Evolutionary conservation across 2,888 invertebrate species (phyloP).

Genomic region (Erebia aethiops): DNA sequence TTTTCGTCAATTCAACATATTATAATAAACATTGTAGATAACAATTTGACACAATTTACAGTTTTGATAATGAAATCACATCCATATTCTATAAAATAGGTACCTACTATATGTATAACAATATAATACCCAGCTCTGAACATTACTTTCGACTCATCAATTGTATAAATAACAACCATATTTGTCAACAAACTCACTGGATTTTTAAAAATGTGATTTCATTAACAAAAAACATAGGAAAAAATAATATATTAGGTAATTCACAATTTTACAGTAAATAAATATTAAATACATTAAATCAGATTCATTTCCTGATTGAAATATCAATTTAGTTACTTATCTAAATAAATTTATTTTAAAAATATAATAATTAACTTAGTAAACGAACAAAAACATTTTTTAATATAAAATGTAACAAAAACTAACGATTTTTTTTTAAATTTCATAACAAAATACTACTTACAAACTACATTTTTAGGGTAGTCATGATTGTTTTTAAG

Average conservation of each 20-base stretch:
- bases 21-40: constrained; percentile 32
- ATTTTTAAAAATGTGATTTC: constrained; percentile 19
- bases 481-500: constrained; percentile 42
- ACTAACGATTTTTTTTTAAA: constrained; percentile 20
- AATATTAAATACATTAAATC: constrained; percentile 28
- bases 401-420: constrained; percentile 23
- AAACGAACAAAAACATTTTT: constrained; percentile 10
- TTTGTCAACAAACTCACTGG: constrained; percentile 8
- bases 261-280: constrained; percentile 15
- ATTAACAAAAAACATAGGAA: constrained; percentile 12
- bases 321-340: constrained; percentile 16
- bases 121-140: not conserved
- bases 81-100: not conserved
- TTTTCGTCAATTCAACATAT: constrained; percentile 26
- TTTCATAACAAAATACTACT: constrained; percentile 33
- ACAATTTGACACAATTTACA: constrained; percentile 28
- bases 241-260: constrained; percentile 20
- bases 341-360: not conserved
- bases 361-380: not conserved
- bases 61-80: constrained; percentile 14
- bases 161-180: not conserved
- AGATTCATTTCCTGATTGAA: constrained; percentile 31
- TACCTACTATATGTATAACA: not conserved
- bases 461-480: constrained; percentile 24
- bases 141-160: not conserved